These are phyloP conservation scores for Melanostoma scalare DNA, from an alignment of 2,888 invertebrate species.

Conservation along the genomic window DNA sequence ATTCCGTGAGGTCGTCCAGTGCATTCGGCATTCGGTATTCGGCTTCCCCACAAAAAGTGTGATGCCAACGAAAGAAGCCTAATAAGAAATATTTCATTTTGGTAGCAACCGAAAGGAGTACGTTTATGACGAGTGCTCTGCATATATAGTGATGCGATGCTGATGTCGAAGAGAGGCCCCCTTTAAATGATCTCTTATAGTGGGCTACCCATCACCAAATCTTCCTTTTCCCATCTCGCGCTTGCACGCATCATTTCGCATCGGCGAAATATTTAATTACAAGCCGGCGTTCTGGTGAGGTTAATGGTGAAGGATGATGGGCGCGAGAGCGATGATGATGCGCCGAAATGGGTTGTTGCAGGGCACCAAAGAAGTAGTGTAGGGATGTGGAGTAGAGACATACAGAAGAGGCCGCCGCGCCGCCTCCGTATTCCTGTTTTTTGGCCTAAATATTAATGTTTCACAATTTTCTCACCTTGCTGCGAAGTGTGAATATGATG, in stretches of 20 bases:
- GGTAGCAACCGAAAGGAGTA: conserved; percentile 53
- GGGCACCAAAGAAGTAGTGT: conserved; percentile 7
- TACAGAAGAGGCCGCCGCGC: conserved; percentile 14
- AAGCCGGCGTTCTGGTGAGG: conserved; percentile 67
- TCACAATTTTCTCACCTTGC: conserved; percentile 66
- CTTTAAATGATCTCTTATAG: conserved; percentile 66
- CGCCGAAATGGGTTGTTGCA: conserved; percentile 67
- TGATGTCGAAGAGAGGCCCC: conserved; percentile 22
- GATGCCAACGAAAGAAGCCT: conserved; percentile 28
- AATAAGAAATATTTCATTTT: conserved; percentile 71
- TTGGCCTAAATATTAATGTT: conserved; percentile 62
- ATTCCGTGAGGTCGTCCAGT: conserved; percentile 41
- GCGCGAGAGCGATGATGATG: conserved; percentile 73
- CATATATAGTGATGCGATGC: conserved; percentile 9
- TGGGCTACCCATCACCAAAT: conserved; percentile 59
- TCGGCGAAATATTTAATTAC: conserved; percentile 73
- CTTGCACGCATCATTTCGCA: conserved; percentile 62
- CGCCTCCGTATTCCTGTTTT: conserved; percentile 40
- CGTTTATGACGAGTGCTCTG: conserved; percentile 43
- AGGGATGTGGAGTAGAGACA: neutral
- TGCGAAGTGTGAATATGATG: conserved; percentile 70
- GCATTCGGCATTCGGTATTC: neutral
- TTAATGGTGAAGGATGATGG: conserved; percentile 72
- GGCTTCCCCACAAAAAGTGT: neutral
- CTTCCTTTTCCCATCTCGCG: conserved; percentile 42